Conservation (phyloP, 2,113 vertebrate species). For the Mormyrus lacerda region DNA sequence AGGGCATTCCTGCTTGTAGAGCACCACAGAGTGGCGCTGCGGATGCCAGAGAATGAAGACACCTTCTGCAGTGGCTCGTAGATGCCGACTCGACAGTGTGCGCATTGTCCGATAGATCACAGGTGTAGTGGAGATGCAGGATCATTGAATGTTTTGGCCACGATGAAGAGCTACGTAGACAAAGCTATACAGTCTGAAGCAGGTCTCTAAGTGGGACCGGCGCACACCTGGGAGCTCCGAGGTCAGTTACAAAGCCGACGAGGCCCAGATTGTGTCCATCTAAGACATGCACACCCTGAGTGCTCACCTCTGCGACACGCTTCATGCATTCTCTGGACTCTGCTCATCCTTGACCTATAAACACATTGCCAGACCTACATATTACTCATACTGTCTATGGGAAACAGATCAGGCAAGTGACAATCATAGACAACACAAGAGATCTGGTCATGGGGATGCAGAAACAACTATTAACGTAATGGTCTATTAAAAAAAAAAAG, state of each 20-base stretch:
- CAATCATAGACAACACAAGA: not conserved
- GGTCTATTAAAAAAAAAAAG: slow-evolving; percentile 7
- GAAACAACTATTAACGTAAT: not conserved
- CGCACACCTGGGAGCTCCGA: not conserved
- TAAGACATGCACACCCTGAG: not conserved
- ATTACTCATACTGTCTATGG: not conserved
- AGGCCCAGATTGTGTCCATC: not conserved
- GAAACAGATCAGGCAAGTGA: not conserved
- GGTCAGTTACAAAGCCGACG: not conserved
- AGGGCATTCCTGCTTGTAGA: not conserved
- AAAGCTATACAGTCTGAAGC: not conserved
- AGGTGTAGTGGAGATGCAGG: not conserved
- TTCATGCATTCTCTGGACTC: not conserved
- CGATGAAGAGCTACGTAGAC: not conserved
- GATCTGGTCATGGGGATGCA: not conserved
- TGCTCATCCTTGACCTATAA: not conserved
- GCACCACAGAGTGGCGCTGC: not conserved
- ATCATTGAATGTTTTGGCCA: not conserved
- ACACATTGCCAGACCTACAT: not conserved
- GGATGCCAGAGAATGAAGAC: not conserved
- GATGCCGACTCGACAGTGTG: not conserved
- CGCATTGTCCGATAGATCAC: not conserved
- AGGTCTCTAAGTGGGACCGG: not conserved
- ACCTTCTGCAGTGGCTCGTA: not conserved
- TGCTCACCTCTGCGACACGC: not conserved